phyloP scores from a whole-genome alignment of 2,797 vertebrate species.

The Scyliorhinus canicula region DNA sequence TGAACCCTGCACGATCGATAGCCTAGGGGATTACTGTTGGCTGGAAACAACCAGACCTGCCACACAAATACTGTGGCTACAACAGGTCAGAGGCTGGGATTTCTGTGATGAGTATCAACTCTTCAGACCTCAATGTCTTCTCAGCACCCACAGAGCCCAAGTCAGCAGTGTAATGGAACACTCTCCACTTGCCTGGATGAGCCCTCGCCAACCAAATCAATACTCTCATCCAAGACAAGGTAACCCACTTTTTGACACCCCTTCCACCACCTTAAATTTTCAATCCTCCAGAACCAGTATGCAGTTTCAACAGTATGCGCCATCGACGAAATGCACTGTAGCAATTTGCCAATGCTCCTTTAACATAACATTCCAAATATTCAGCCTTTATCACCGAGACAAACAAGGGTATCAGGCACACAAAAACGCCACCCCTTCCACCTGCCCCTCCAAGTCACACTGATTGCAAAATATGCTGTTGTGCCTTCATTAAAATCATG shows the following conservation, averaged over 20 bases:
- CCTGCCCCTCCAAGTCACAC: background rate
- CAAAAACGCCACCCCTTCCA: background rate
- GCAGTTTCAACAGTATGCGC: background rate
- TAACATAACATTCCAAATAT: background rate
- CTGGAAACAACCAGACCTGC: background rate
- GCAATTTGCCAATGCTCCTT: background rate
- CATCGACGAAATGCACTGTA: background rate
- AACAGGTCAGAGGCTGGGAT: background rate
- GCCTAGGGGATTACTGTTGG: background rate
- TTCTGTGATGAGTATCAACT: background rate
- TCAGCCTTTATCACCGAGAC: background rate
- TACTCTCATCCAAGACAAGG: background rate
- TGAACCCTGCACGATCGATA: background rate
- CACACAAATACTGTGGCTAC: background rate
- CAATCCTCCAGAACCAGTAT: background rate
- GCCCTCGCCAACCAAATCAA: background rate
- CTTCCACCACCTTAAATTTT: background rate
- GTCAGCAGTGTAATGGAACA: background rate
- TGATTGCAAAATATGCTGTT: background rate
- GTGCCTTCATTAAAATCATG: too few species aligned
- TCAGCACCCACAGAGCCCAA: background rate
- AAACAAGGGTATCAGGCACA: background rate
- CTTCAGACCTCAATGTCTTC: background rate
- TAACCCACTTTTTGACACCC: background rate
- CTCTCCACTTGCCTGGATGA: background rate